Percentiles rank a stretch among this genome's conserved stretches.
Evolutionary conservation across 2,888 invertebrate genomes (phyloP).

Genomic region (Trisateles emortualis): DNA sequence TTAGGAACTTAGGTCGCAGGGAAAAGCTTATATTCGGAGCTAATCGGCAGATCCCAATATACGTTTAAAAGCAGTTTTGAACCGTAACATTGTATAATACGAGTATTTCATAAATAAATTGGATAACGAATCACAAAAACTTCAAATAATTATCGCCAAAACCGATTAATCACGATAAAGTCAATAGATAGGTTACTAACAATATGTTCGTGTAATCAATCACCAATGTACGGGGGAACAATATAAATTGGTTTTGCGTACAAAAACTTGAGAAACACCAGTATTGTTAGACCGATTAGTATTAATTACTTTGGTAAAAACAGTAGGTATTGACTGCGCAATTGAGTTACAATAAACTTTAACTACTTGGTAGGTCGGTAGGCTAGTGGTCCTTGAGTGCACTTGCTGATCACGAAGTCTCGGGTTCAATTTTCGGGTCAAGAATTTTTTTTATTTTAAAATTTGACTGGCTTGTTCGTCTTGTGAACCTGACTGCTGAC

Average conservation of each 20-base stretch:
- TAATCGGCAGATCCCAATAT: too few relatives aligned
- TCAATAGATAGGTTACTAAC: conserved; percentile 40
- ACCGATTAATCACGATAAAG: conserved; percentile 21
- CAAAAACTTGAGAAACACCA: conserved; percentile 58
- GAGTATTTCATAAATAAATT: not conserved
- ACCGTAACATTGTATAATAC: too few relatives aligned
- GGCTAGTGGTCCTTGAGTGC: too few relatives aligned
- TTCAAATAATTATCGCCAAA: conserved; percentile 18
- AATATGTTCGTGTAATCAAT: conserved; percentile 52
- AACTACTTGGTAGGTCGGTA: too few relatives aligned
- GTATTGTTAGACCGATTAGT: conserved; percentile 52
- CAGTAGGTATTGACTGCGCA: conserved; percentile 24
- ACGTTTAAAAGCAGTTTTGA: too few relatives aligned
- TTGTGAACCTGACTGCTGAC: too few relatives aligned
- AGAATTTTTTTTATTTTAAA: too few relatives aligned
- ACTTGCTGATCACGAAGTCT: too few relatives aligned
- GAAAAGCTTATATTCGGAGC: too few relatives aligned
- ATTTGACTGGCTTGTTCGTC: too few relatives aligned
- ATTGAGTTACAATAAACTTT: conserved; percentile 15
- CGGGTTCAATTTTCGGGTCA: too few relatives aligned
- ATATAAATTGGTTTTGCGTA: conserved; percentile 51
- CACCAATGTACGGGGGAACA: conserved; percentile 46
- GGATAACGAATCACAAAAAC: not conserved
- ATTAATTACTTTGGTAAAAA: conserved; percentile 44
- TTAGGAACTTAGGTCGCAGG: too few relatives aligned